Percentiles rank a stretch among this genome's conserved stretches.
Conservation (phyloP, 2,888 invertebrate species). For the Epistrophe grossulariae region DNA sequence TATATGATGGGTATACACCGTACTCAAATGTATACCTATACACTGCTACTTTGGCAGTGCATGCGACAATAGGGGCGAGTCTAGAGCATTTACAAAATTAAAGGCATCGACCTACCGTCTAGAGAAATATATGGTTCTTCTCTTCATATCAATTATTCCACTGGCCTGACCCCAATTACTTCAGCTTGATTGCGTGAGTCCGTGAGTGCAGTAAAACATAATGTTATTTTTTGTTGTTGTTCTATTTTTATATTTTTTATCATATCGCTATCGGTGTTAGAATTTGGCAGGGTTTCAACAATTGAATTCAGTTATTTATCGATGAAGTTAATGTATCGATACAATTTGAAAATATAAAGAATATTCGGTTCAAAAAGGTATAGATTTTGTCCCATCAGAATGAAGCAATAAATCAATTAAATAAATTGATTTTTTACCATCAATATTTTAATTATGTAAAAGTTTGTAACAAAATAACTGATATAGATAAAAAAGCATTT, state of each 20-base stretch:
- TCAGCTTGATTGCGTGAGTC: constrained; percentile 72
- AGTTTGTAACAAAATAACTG: too few species aligned
- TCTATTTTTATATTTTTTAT: background rate
- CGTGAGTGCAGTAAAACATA: constrained; percentile 59
- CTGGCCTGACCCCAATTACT: constrained; percentile 65
- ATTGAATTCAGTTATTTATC: background rate
- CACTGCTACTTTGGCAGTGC: constrained; percentile 12
- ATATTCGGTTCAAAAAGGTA: background rate
- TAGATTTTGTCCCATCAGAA: background rate
- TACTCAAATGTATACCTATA: constrained; percentile 17
- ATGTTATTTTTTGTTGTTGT: background rate
- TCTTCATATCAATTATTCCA: constrained; percentile 59
- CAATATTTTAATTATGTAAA: background rate
- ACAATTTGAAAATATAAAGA: too few species aligned
- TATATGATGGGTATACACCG: constrained; percentile 14
- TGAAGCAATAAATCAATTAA: background rate
- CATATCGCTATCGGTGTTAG: constrained; percentile 6
- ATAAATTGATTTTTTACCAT: background rate
- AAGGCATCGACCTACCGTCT: constrained; percentile 20
- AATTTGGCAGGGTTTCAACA: constrained; percentile 9
- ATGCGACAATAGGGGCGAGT: constrained; percentile 38
- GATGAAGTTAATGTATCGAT: background rate
- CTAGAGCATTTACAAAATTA: constrained; percentile 28
- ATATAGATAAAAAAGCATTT: too few species aligned
- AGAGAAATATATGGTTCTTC: constrained; percentile 26